These are phyloP conservation scores for Macaria notata DNA, from an alignment of 2,888 invertebrate species.

Conservation along the genomic window DNA sequence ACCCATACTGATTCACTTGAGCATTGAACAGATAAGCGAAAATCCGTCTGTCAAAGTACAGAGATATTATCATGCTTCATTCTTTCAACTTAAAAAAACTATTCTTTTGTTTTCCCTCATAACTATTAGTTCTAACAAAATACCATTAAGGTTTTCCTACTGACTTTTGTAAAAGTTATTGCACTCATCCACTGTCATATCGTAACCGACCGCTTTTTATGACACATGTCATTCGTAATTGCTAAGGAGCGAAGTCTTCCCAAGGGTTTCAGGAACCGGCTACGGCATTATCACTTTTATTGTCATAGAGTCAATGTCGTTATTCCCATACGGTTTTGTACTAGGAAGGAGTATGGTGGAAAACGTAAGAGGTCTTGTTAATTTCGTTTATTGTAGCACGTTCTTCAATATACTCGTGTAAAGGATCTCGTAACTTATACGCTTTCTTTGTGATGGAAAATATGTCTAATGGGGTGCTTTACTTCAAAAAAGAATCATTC, in stretches of 20 bases:
- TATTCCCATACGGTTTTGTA: constrained; percentile 45
- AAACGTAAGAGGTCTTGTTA: constrained; percentile 35
- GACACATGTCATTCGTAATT: constrained; percentile 73
- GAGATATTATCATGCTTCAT: no score
- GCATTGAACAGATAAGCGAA: no score
- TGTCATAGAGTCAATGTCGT: constrained; percentile 30
- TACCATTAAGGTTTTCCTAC: constrained; percentile 30
- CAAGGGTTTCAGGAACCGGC: constrained; percentile 42
- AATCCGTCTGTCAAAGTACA: no score
- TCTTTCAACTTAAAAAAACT: no score
- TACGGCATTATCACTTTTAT: constrained; percentile 53
- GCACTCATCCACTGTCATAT: constrained; percentile 48
- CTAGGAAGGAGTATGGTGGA: constrained; percentile 35
- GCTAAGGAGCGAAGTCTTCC: constrained; percentile 59
- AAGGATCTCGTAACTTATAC: constrained; percentile 13
- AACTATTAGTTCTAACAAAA: constrained; percentile 9
- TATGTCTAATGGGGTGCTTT: constrained; percentile 1
- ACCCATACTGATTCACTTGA: no score
- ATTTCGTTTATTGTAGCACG: constrained; percentile 32
- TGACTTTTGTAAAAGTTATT: constrained; percentile 55
- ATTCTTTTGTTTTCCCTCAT: no score
- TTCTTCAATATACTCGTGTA: constrained; percentile 21
- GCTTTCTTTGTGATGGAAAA: constrained; percentile 13
- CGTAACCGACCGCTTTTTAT: constrained; percentile 58
- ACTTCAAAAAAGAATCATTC: no score